phyloP scores from a whole-genome alignment of 2,113 vertebrate genomes.

The Eurypyga helias region DNA sequence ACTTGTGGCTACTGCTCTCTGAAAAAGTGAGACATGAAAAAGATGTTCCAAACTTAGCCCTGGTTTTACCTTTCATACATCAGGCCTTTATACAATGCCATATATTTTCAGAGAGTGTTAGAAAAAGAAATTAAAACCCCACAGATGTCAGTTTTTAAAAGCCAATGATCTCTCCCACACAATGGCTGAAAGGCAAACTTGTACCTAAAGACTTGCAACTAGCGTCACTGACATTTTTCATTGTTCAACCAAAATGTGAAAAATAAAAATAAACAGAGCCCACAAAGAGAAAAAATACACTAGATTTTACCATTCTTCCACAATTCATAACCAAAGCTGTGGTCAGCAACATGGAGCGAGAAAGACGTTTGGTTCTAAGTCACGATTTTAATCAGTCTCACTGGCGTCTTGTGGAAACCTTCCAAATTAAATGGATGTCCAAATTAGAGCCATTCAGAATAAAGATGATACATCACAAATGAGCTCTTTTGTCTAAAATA shows the following conservation, averaged over 20 bases:
- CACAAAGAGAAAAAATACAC: not conserved
- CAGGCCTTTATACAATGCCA: not conserved
- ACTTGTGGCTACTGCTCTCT: not conserved
- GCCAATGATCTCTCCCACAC: not conserved
- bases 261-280: slow-evolving; percentile 33
- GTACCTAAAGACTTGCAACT: slow-evolving; percentile 9
- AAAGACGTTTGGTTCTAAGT: not conserved
- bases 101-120: not conserved
- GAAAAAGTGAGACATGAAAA: not conserved
- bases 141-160: not conserved
- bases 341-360: not conserved
- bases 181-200: slow-evolving; percentile 16
- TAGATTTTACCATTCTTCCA: slow-evolving; percentile 46
- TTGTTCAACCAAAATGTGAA: not conserved
- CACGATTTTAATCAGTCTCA: slow-evolving; percentile 1
- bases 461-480: slow-evolving; percentile 3
- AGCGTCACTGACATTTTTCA: not conserved
- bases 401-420: not conserved
- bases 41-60: not conserved
- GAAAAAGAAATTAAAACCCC: not conserved
- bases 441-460: slow-evolving; percentile 22
- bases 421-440: slow-evolving; percentile 23
- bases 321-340: slow-evolving; percentile 20
- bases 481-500: slow-evolving; percentile 22
- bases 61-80: not conserved